Evolutionary conservation across 2,797 vertebrate species (phyloP).

Genomic region (Characodon lateralis): DNA sequence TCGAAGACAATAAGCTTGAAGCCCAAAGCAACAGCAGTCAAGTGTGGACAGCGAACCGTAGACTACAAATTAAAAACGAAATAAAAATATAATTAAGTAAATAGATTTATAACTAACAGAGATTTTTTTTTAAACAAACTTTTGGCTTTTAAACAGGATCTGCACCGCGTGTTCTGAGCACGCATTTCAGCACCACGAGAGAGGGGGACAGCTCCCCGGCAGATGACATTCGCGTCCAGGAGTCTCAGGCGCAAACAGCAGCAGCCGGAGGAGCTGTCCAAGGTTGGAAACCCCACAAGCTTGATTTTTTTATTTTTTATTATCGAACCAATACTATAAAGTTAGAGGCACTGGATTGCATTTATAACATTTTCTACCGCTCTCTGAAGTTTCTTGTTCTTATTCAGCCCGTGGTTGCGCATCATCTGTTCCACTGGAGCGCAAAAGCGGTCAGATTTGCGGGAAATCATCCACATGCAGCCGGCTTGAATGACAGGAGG

Average conservation of each 20-base stretch:
- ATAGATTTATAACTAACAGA: background rate
- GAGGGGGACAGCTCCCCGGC: conserved; percentile 66
- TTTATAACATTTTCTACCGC: background rate
- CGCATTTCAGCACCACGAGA: conserved; percentile 73
- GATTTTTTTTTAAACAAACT: background rate
- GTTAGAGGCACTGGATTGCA: conserved; percentile 26
- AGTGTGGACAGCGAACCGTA: conserved; percentile 21
- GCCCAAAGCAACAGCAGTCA: conserved; percentile 29
- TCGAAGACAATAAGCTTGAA: conserved; percentile 50
- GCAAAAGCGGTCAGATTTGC: conserved; percentile 10
- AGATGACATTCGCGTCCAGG: conserved; percentile 43
- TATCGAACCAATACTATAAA: conserved; percentile 18
- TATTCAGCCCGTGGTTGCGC: conserved; percentile 21
- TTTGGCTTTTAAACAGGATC: background rate
- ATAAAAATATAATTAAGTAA: background rate
- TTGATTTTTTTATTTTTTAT: background rate
- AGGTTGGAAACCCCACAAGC: conserved; percentile 16
- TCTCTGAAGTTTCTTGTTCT: conserved; percentile 61
- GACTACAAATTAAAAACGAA: conserved; percentile 12
- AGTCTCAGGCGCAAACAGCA: conserved; percentile 33
- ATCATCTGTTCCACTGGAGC: conserved; percentile 25
- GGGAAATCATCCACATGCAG: background rate
- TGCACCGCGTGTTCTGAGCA: conserved; percentile 7
- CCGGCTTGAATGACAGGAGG: background rate
- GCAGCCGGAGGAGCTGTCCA: conserved; percentile 62